Conservation (phyloP, 2,797 vertebrate species). For the Phoxinus dragarum region DNA sequence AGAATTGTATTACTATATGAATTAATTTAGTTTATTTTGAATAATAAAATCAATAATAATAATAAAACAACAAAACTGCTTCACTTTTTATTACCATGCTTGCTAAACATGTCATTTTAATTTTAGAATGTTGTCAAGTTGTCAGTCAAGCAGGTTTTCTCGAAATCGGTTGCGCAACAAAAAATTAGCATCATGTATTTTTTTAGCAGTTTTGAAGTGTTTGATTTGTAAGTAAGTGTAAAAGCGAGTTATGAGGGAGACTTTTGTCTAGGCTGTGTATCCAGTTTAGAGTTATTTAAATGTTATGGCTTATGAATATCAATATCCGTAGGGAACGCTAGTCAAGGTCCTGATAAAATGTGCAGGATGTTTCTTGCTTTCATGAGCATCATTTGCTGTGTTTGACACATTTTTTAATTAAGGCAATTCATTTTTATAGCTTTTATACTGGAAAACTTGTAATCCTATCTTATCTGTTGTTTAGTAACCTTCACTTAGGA, state of each 20-base stretch:
- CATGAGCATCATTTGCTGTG: slow-evolving; percentile 17
- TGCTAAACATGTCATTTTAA: background rate
- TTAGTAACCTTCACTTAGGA: background rate
- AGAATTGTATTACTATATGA: background rate
- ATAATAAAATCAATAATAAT: background rate
- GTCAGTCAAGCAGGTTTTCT: background rate
- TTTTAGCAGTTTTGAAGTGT: background rate
- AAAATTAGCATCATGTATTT: background rate
- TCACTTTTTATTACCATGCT: background rate
- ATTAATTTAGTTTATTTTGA: background rate
- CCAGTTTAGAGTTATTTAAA: background rate
- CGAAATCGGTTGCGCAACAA: background rate
- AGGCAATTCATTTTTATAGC: background rate
- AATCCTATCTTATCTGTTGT: background rate
- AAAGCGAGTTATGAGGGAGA: background rate
- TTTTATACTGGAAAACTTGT: background rate
- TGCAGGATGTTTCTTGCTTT: background rate
- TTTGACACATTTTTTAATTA: slow-evolving; percentile 1
- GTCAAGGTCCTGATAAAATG: slow-evolving; percentile 6
- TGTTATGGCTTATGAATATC: slow-evolving; percentile 2
- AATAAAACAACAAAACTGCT: background rate
- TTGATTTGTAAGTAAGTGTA: slow-evolving; percentile 1
- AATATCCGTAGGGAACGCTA: background rate
- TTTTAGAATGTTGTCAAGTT: background rate
- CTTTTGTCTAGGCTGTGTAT: slow-evolving; percentile 4